A percentile compares a stretch with the other conserved stretches of the same genome.
phyloP scores from a whole-genome alignment of 1,140 invertebrate genomes.

The Argopecten irradians region DNA sequence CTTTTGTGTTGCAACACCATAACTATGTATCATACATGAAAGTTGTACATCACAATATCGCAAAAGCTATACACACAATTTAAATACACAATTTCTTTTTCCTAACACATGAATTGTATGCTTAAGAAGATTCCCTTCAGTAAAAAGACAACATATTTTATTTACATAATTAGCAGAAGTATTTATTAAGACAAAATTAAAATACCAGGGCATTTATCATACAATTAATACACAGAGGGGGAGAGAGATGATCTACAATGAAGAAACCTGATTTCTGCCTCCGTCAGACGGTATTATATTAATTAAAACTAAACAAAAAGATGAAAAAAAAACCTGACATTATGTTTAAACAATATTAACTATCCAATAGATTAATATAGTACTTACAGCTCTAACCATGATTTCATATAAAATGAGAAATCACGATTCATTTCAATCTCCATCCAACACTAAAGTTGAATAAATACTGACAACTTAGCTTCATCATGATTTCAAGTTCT shows the following conservation, averaged over 20 bases:
- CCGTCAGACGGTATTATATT: background rate
- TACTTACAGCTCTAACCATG: background rate
- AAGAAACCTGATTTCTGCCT: background rate
- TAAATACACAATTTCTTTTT: constrained; percentile 13
- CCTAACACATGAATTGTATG: background rate
- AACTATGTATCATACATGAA: background rate
- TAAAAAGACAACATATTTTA: background rate
- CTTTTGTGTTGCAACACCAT: background rate
- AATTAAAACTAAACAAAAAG: background rate
- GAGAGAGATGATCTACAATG: background rate
- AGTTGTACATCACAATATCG: background rate
- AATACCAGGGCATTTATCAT: background rate
- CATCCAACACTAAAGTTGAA: background rate
- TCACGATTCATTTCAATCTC: background rate
- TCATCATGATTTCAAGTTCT: background rate
- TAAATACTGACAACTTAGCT: background rate
- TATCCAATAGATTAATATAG: background rate
- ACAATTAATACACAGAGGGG: background rate
- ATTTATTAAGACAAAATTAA: background rate
- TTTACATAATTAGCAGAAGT: background rate
- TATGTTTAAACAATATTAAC: background rate
- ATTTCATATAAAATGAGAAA: background rate
- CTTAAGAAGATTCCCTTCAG: background rate
- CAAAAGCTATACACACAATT: constrained; percentile 17
- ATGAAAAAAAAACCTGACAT: background rate